Conservation (phyloP, 2,797 vertebrate genomes). For the Selene dorsalis region DNA sequence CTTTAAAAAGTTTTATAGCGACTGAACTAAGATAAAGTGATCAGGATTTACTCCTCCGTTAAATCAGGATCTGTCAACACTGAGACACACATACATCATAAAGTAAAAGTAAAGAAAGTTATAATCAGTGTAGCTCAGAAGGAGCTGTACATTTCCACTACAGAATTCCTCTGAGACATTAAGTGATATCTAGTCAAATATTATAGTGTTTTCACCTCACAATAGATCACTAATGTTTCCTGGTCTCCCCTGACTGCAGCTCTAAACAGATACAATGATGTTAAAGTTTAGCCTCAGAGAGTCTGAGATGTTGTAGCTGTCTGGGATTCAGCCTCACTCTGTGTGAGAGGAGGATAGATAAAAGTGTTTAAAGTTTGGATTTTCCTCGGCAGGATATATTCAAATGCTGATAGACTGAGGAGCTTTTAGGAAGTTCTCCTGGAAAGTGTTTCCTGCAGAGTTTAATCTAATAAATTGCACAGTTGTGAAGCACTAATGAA, state of each 20-base stretch:
- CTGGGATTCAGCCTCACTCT: slow-evolving; percentile 2
- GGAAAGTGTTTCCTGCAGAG: not conserved
- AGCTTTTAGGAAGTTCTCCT: not conserved
- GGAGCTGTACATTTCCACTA: not conserved
- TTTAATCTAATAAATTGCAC: not conserved
- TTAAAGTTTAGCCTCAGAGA: not conserved
- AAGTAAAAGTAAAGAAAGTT: not conserved
- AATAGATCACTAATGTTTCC: not conserved
- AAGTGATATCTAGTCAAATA: not conserved
- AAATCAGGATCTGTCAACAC: not conserved
- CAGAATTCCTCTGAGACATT: not conserved
- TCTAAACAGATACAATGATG: slow-evolving; percentile 10
- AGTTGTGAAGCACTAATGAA: slow-evolving; percentile 7
- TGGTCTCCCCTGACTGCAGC: not conserved
- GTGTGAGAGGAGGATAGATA: not conserved
- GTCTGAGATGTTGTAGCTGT: slow-evolving; percentile 5
- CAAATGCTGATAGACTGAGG: not conserved
- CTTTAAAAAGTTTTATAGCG: not conserved
- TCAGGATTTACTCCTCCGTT: not conserved
- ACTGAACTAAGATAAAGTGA: not conserved
- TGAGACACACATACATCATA: not conserved
- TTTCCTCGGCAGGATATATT: not conserved
- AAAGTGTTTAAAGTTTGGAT: not conserved
- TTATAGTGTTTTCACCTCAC: not conserved
- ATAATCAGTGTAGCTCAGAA: not conserved